phyloP scores from a whole-genome alignment of 92 coral and sea anemone species.

The Porites lobata region DNA sequence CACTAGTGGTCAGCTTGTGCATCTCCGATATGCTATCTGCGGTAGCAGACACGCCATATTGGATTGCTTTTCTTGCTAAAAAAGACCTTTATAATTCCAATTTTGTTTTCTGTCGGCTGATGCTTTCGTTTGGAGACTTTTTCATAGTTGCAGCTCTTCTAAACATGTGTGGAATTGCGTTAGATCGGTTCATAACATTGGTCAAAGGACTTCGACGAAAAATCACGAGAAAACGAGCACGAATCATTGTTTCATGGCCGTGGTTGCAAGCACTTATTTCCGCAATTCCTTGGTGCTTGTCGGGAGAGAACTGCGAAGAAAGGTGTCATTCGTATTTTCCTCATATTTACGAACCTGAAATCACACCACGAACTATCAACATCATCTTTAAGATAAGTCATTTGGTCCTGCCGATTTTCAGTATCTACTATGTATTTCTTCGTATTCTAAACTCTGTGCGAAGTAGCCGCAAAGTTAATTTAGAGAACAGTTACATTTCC shows the following conservation, averaged over 20 bases:
- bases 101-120: constrained; percentile 64
- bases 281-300: constrained; percentile 79
- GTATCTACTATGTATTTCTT: constrained; percentile 77
- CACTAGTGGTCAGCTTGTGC: constrained; percentile 83
- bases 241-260: constrained; percentile 68
- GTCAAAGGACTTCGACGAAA: constrained; percentile 82
- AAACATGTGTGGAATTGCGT: constrained; percentile 87
- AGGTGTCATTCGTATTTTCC: constrained; percentile 71
- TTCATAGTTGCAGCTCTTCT: constrained; percentile 81
- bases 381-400: constrained; percentile 58
- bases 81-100: constrained; percentile 47
- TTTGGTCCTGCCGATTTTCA: constrained; percentile 67
- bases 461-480: constrained; percentile 79
- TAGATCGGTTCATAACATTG: constrained; percentile 81
- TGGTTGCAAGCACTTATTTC: constrained; percentile 79
- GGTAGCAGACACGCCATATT: constrained; percentile 79
- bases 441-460: constrained; percentile 80
- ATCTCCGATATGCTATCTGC: constrained; percentile 83
- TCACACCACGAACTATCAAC: constrained; percentile 45
- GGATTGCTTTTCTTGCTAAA: constrained; percentile 61
- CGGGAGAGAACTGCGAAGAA: constrained; percentile 22
- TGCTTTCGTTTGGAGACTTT: constrained; percentile 75
- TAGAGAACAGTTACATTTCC: constrained; percentile 84
- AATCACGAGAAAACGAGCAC: constrained; percentile 75
- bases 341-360: constrained; percentile 78